Base-by-base conservation (phyloP, 2,113 vertebrate genomes). In the Amia ocellicauda region DNA sequence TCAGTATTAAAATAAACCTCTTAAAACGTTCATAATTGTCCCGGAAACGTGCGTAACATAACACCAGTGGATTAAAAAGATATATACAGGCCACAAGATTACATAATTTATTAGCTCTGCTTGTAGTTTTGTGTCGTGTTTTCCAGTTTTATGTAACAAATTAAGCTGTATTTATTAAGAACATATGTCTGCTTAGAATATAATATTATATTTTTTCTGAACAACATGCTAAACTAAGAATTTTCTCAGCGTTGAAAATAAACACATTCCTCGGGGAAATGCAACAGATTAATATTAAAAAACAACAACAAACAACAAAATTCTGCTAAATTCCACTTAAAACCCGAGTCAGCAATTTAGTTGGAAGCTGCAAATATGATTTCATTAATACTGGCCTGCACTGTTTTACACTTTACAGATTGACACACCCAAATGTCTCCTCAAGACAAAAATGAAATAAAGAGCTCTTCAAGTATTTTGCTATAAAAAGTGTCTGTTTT, bases 171-270 rank as follows among this genome's bases (percentile, higher is more conserved):
- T 60, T 69, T 56, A 83, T 85, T 81, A 76, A 79, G 59, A 84
- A 81, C 80, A 84, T 79, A 83, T 83, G 63, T 76, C 72, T 79
- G 78, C 74, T 75, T 75, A 67, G 83, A 83, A 72, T 70, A 71
- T 69, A 75, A 74, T 68, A 83, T 80, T 78, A 74, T 77, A 79
- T 79, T 77, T 79, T 76, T 75, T 57, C 70, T 75, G 73, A 77
- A 81, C 69, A 82, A 29, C n/a, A 19, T 31, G 19, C 10, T 56
- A 16, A n/a, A 19, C 24, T 19, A 8, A 56, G 73, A 82, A 78
- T 71, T 74, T 66, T 76, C 71, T 74, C 62, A 80, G 68, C 73
- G 64, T 79, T 76, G 14, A 80, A 80, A 81, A 82, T 75, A 70
- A 76, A 67, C 66, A 76, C 73, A 72, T 69, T 83, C 81, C 81